These are phyloP conservation scores for Omphaloscelis lunosa DNA, from an alignment of 2,888 invertebrate species.

Conservation along the genomic window DNA sequence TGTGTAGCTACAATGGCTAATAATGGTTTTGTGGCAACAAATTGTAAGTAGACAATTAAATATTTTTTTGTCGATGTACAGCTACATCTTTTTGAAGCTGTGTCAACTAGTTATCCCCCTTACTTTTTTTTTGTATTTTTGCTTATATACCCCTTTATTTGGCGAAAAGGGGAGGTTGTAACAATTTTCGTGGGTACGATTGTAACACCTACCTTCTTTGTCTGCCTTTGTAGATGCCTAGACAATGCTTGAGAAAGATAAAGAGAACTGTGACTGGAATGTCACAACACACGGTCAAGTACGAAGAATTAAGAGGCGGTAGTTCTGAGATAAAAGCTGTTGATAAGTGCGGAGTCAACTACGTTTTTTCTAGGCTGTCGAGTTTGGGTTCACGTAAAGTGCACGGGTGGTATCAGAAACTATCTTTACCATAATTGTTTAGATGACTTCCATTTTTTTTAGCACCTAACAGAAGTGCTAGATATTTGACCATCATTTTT, in stretches of 20 bases:
- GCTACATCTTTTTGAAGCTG: background rate
- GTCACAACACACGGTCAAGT: constrained; percentile 48
- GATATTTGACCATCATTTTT: background rate
- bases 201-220: constrained; percentile 42
- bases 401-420: constrained; percentile 54
- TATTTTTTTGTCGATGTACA: background rate
- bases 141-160: background rate
- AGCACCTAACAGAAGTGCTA: background rate
- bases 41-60: background rate
- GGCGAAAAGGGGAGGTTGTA: constrained; percentile 16
- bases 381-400: constrained; percentile 45
- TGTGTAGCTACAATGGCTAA: background rate
- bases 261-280: constrained; percentile 38
- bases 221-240: constrained; percentile 64
- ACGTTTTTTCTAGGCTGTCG: constrained; percentile 47
- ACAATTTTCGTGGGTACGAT: constrained; percentile 22
- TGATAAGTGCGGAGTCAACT: constrained; percentile 51
- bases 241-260: constrained; percentile 56
- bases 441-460: background rate
- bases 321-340: constrained; percentile 49
- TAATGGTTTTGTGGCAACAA: background rate
- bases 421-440: constrained; percentile 36
- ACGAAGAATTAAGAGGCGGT: constrained; percentile 52
- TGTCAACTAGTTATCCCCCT: constrained; percentile 29
- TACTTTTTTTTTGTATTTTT: background rate